These are phyloP conservation scores for Babylonia areolata DNA, from an alignment of 1,140 invertebrate species.

Conservation along the genomic window DNA sequence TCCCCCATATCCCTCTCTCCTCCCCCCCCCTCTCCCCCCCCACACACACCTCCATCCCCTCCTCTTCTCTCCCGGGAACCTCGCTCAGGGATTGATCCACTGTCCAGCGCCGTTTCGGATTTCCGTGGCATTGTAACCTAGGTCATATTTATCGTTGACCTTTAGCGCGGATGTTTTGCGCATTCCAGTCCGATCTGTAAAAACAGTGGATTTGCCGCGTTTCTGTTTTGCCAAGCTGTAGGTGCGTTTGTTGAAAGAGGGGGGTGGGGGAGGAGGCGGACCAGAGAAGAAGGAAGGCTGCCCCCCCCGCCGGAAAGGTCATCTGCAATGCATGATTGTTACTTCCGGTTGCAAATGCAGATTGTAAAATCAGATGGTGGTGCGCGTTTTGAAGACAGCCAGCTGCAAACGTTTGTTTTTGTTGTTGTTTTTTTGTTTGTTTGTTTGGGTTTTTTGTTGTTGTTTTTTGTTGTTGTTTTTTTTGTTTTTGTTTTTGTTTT, in stretches of 20 bases:
- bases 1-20: neutral
- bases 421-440: too few relatives aligned
- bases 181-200: neutral
- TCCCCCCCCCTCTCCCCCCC: neutral
- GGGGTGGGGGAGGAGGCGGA: neutral
- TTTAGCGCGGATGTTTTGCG: neutral
- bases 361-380: too few relatives aligned
- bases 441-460: too few relatives aligned
- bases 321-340: conserved; percentile 7
- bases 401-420: too few relatives aligned
- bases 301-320: neutral
- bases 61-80: neutral
- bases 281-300: too few relatives aligned
- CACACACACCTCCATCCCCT: neutral
- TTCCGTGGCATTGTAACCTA: neutral
- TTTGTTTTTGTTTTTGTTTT: too few relatives aligned
- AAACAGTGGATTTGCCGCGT: neutral
- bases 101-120: too few relatives aligned
- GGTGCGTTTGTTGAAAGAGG: neutral
- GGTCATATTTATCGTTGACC: neutral
- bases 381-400: too few relatives aligned
- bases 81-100: too few relatives aligned
- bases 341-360: neutral
- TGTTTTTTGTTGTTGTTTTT: too few relatives aligned
- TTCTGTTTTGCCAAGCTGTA: neutral